Base-by-base conservation (phyloP, 2,113 vertebrate genomes). In the Psammodynastes pulverulentus region DNA sequence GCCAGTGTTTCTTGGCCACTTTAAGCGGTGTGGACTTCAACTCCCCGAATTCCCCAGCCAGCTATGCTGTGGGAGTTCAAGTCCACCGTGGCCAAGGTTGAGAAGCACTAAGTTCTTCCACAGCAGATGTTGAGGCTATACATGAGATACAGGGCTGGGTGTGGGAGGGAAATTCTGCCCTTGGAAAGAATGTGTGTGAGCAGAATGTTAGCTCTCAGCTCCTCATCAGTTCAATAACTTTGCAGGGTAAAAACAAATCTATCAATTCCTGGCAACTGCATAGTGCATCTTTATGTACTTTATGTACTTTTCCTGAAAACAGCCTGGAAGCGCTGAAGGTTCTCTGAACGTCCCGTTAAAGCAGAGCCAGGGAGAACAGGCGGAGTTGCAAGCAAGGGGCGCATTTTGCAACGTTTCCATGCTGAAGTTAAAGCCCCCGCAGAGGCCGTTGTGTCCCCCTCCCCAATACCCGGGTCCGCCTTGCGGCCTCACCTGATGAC, bases 401-500 rank as follows among this genome's bases (percentile, higher is more conserved):
- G 1, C 15, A 3, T 72, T 29, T 24, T 5, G 12, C 12, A 39
- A n/a, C n/a, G n/a, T n/a, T n/a, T n/a, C n/a, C n/a, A n/a, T n/a
- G n/a, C n/a, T n/a, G 23, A 87, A 87, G 23, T 8, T 26, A 62
- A 26, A 58, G 54, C 29, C 34, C 87, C 53, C 8, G 24, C 2
- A 52, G 51, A 26, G 10, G 9, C 9, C 23, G 19, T 26, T 46
- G 29, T 79, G 72, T 48, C 29, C 51, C 17, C 34, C 72, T 79
- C 34, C 34, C 39, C 34, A 79, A 79, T 9, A 79, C 0, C 15
- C 1, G 17, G 3, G 21, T 10, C 0, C 1, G 4, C 52, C n/a
- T 34, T 29, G 0, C 0, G 72, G 49, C 88, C 95, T 96, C 89
- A 99, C 99, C 99, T 99, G 97, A 99, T 99, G 67, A 99, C 99